Conservation (phyloP, 1,140 invertebrate species). For the Pissodes strobi region DNA sequence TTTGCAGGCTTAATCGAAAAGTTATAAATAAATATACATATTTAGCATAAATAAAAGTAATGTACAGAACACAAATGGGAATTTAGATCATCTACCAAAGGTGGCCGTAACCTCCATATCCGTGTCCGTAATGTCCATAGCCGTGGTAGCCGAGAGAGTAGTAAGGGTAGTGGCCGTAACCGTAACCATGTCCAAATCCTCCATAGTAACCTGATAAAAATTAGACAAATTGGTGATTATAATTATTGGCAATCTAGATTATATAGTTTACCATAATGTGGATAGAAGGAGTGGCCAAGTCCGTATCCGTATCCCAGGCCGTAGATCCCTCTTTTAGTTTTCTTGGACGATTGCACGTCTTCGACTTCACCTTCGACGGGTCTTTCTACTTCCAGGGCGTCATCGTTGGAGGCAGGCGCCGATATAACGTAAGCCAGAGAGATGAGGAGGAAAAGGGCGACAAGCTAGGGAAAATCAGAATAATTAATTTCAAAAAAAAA, state of each 20-base stretch:
- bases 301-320: constrained; percentile 41
- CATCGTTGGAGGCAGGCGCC: constrained; percentile 9
- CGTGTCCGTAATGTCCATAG: constrained; percentile 10
- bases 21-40: too few relatives aligned
- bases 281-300: constrained; percentile 26
- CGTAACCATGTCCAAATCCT: too few relatives aligned
- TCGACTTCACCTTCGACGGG: constrained; percentile 7
- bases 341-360: constrained; percentile 15
- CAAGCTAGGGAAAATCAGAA: too few relatives aligned
- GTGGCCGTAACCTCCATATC: too few relatives aligned
- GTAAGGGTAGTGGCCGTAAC: constrained; percentile 18
- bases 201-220: constrained; percentile 30
- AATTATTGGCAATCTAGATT: constrained; percentile 24
- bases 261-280: constrained; percentile 26
- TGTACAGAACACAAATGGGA: too few relatives aligned
- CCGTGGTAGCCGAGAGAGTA: constrained; percentile 24
- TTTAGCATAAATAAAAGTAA: too few relatives aligned
- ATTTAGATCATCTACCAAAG: too few relatives aligned
- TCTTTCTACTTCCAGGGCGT: not conserved
- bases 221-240: not conserved
- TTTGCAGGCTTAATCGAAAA: too few relatives aligned
- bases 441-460: constrained; percentile 7
- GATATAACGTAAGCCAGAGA: not conserved
- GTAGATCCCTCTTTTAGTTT: constrained; percentile 39
- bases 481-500: too few relatives aligned